Percentiles rank a stretch among this genome's conserved stretches.
These are phyloP conservation scores for Cephus pygmeus DNA, from an alignment of 2,888 invertebrate species.

Conservation along the genomic window DNA sequence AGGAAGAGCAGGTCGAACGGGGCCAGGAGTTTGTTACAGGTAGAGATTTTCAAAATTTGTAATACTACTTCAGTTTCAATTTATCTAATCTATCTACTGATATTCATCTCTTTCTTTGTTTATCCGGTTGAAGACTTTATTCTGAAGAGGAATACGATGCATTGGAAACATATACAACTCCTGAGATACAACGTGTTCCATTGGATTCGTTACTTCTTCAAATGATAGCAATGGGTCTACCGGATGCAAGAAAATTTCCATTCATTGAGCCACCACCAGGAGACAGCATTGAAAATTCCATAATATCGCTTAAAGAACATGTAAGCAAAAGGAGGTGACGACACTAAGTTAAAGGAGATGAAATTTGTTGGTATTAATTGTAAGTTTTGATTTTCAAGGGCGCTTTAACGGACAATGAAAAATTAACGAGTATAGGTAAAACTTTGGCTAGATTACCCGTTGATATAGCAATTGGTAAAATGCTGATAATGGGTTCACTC, in stretches of 20 bases:
- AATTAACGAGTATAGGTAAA: slow-evolving; percentile 86
- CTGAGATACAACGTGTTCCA: slow-evolving; percentile 94
- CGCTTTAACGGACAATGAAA: slow-evolving; percentile 82
- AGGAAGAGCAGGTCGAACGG: slow-evolving; percentile 93
- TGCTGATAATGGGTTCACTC: slow-evolving; percentile 90
- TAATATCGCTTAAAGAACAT: slow-evolving; percentile 88
- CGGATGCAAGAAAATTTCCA: slow-evolving; percentile 91
- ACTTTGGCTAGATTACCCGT: slow-evolving; percentile 92
- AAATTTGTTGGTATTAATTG: slow-evolving; percentile 6
- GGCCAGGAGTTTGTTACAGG: slow-evolving; percentile 92
- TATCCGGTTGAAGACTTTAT: slow-evolving; percentile 74
- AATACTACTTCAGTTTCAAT: slow-evolving; percentile 1
- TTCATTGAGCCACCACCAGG: slow-evolving; percentile 93
- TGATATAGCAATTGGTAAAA: slow-evolving; percentile 95
- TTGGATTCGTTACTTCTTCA: slow-evolving; percentile 90
- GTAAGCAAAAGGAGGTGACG: slow-evolving; percentile 64
- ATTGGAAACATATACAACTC: slow-evolving; percentile 87
- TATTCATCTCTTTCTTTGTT: slow-evolving; percentile 5
- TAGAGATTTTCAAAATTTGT: slow-evolving; percentile 19
- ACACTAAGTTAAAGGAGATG: neutral
- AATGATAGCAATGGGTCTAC: slow-evolving; percentile 94
- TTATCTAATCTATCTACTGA: neutral
- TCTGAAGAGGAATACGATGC: slow-evolving; percentile 83
- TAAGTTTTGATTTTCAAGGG: slow-evolving; percentile 68
- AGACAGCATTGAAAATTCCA: slow-evolving; percentile 86